Evolutionary conservation across 2,888 invertebrate genomes (phyloP), one percentile per base, ranked within the genome.

Genomic region (Temnothorax rugatulus): DNA sequence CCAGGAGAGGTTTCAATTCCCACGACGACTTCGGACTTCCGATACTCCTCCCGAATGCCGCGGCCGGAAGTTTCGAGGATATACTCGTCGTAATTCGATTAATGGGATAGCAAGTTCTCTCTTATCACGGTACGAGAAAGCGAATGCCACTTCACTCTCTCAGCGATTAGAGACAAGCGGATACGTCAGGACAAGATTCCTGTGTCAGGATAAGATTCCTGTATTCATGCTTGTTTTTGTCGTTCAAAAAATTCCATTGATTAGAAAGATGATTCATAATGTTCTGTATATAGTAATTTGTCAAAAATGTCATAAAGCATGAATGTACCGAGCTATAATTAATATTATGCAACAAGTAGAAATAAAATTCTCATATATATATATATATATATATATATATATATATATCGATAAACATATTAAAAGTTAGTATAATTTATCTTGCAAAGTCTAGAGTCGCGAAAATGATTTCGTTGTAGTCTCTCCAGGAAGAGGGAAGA

Each of bases 1-100:
- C 44, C 11, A n/a, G 41, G 73, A 59, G 86, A 84, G 88, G 87
- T 90, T 89, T 91, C 91, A 90, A 90, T 90, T 91, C 87, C 91
- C 81, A 71, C 68, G 73, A 69, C 84, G 57, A 57, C 59, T 59
- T 47, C 79, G 79, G 73, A 73, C 57, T 81, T 81, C 73, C 79
- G 79, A 81, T 81, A 81, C 79, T 73, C 57, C 47, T 41, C 57
- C 34, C 73, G 44, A 79, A 59, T 71, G 29, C 57, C 41, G 34
- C 47, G 74, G 47, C 73, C 79, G 79, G 47, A 79, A 81, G 79
- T 81, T 81, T 47, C 54, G 38, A 21, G 18, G 34, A 71, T 66
- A 44, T 68, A 68, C 59, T 73, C 41, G 52, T 25, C 59, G 73
- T 73, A 73, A 81, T 59, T 81, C 79, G 73, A 73, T 38, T 81